phyloP scores from a whole-genome alignment of 23 tunicate genomes.

The Diplosoma virens region DNA sequence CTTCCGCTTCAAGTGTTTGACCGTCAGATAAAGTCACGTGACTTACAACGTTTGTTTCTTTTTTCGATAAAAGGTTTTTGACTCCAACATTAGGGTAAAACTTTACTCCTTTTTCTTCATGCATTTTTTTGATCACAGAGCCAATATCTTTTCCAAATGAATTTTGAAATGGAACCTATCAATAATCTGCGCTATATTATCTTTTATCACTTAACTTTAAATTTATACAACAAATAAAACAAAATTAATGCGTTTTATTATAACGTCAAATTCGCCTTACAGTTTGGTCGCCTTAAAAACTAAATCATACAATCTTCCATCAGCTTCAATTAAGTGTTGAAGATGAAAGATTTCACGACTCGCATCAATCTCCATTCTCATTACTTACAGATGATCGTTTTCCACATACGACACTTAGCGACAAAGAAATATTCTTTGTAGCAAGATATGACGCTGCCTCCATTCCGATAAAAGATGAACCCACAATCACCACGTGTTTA shows the following conservation, averaged over 20 bases:
- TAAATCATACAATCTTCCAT: too few relatives aligned
- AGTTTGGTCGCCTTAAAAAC: too few relatives aligned
- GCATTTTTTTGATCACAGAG: constrained; percentile 45
- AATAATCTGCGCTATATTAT: too few relatives aligned
- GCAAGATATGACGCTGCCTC: constrained; percentile 72
- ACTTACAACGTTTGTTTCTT: constrained; percentile 24
- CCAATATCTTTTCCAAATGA: constrained; percentile 65
- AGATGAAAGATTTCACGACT: too few relatives aligned
- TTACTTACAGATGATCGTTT: constrained; percentile 51
- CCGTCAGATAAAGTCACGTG: constrained; percentile 57
- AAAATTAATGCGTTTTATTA: neutral
- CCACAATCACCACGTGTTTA: constrained; percentile 63
- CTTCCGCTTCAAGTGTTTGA: constrained; percentile 48
- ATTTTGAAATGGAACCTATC: constrained; percentile 65
- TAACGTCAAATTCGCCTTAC: neutral
- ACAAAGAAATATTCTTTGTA: constrained; percentile 27
- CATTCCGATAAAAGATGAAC: constrained; percentile 89
- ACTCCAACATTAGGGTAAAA: constrained; percentile 52
- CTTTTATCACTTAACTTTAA: too few relatives aligned
- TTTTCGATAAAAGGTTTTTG: neutral
- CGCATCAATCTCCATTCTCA: too few relatives aligned
- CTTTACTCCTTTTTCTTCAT: constrained; percentile 61
- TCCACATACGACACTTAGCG: constrained; percentile 75
- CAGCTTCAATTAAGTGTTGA: too few relatives aligned
- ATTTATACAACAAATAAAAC: too few relatives aligned